These are phyloP conservation scores for Zapus hudsonius DNA, from an alignment of 2,113 vertebrate species.

Conservation along the genomic window DNA sequence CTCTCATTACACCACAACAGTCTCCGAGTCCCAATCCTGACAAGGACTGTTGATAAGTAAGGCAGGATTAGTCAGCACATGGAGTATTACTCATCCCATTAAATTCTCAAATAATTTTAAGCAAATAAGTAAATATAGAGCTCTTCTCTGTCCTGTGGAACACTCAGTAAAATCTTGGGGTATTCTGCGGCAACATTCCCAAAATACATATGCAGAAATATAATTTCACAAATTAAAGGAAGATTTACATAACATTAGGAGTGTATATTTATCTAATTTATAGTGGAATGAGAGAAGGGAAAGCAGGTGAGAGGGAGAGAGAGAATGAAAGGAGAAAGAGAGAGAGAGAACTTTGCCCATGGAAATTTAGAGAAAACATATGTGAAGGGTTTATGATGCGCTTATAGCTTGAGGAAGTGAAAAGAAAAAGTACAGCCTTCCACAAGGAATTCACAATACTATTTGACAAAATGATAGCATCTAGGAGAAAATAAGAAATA, in stretches of 20 bases:
- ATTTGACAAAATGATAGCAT: neutral
- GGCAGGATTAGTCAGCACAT: neutral
- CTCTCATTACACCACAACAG: neutral
- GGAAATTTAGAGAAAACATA: rapidly evolving
- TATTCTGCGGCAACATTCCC: no score
- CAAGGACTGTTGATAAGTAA: neutral
- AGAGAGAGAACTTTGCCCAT: neutral
- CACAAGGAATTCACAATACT: neutral
- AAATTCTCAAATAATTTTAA: neutral
- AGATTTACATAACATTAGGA: no score
- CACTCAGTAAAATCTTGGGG: no score
- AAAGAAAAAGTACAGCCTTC: no score
- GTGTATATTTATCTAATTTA: no score
- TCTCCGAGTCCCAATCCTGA: neutral
- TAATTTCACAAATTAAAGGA: no score
- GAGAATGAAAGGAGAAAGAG: no score
- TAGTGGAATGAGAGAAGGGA: no score
- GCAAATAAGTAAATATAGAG: neutral
- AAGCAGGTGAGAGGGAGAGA: neutral
- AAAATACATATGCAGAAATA: no score
- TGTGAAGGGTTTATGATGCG: no score
- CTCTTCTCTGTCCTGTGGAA: no score
- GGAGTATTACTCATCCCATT: neutral
- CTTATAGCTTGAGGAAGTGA: neutral
- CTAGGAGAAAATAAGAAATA: neutral